Evolutionary conservation across 2,888 invertebrate species (phyloP).

Genomic region (Eilema depressum): DNA sequence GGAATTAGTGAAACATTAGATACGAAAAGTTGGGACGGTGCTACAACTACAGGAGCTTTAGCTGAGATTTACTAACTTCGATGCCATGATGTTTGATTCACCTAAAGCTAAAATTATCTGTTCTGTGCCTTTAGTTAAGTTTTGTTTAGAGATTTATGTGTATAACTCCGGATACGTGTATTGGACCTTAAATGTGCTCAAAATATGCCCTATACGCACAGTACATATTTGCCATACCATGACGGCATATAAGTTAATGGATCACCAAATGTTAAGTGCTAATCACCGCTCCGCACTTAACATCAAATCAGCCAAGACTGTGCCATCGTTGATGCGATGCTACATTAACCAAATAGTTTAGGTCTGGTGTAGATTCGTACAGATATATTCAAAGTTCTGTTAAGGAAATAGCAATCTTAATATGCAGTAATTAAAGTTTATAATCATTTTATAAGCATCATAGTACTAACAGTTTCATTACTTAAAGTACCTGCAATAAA

Average conservation of each 20-base stretch:
- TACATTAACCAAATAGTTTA: not conserved
- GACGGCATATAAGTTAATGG: constrained; percentile 3
- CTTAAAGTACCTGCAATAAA: not conserved
- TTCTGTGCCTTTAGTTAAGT: too few species aligned
- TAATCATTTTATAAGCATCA: not conserved
- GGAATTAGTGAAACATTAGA: constrained; percentile 41
- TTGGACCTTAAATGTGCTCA: too few species aligned
- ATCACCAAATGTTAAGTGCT: constrained; percentile 5
- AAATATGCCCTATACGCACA: too few species aligned
- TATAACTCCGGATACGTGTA: too few species aligned
- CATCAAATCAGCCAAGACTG: not conserved
- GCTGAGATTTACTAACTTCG: constrained; percentile 28
- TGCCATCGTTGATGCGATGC: constrained; percentile 1
- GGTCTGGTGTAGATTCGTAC: not conserved
- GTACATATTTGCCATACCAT: too few species aligned
- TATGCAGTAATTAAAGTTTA: not conserved
- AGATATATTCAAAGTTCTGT: not conserved
- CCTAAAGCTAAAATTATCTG: too few species aligned
- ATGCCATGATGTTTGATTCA: constrained; percentile 6
- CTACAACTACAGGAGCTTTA: constrained; percentile 32
- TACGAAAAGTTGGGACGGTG: constrained; percentile 39
- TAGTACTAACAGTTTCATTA: not conserved
- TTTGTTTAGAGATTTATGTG: constrained; percentile 12
- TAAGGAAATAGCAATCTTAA: not conserved
- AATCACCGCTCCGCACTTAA: not conserved